A percentile compares a stretch with the other conserved stretches of the same genome.
phyloP scores from a whole-genome alignment of 2,797 vertebrate species.

The Amphiprion clarkii region DNA sequence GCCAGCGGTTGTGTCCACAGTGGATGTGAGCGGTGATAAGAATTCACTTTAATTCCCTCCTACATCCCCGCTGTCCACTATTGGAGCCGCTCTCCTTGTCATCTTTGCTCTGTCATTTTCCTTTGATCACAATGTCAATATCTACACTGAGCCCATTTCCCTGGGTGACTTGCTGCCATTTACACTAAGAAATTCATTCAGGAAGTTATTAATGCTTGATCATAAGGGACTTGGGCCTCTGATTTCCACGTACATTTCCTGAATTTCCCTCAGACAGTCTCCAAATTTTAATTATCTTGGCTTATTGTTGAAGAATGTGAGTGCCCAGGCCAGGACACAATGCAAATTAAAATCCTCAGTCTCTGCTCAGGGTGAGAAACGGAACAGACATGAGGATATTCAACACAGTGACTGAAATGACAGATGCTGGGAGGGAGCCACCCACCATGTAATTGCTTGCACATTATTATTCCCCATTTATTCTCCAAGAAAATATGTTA shows the following conservation, averaged over 20 bases:
- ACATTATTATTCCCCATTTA: slow-evolving; percentile 79
- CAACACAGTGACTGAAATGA: slow-evolving; percentile 72
- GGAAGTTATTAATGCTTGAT: slow-evolving; percentile 67
- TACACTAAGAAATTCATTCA: slow-evolving; percentile 68
- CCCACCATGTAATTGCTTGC: slow-evolving; percentile 81
- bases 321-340: slow-evolving; percentile 52
- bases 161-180: slow-evolving; percentile 64
- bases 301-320: slow-evolving; percentile 60
- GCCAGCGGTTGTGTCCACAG: slow-evolving; percentile 42
- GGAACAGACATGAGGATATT: slow-evolving; percentile 71
- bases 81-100: slow-evolving; percentile 34
- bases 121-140: slow-evolving; percentile 77
- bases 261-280: slow-evolving; percentile 50
- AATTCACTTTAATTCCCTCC: slow-evolving; percentile 48
- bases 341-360: slow-evolving; percentile 70
- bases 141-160: slow-evolving; percentile 58
- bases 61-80: slow-evolving; percentile 34
- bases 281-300: slow-evolving; percentile 57
- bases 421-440: slow-evolving; percentile 75
- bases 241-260: slow-evolving; percentile 57
- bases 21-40: slow-evolving; percentile 49
- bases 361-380: slow-evolving; percentile 66
- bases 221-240: slow-evolving; percentile 45
- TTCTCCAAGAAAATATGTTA: slow-evolving; percentile 76
- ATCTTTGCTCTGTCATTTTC: slow-evolving; percentile 64